These are phyloP conservation scores for Sturnus vulgaris DNA, from an alignment of 2,113 vertebrate genomes.

Conservation along the genomic window DNA sequence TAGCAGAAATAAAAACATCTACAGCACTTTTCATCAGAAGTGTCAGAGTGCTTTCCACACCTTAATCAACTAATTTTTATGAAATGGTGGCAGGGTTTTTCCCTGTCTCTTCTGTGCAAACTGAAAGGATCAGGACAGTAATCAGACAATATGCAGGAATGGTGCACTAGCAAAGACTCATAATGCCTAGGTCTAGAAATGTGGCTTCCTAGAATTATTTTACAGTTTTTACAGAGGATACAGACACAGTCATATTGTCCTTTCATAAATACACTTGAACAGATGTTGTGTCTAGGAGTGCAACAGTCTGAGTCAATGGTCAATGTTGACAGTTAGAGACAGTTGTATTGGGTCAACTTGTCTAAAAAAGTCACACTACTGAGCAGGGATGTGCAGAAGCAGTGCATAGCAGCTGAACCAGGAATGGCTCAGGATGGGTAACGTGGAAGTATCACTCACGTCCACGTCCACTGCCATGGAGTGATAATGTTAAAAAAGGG, in stretches of 20 bases:
- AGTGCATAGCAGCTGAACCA: background rate
- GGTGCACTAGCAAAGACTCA: background rate
- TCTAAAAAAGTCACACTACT: background rate
- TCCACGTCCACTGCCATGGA: background rate
- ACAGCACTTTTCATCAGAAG: constrained; percentile 18
- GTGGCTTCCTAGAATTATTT: background rate
- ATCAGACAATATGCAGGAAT: background rate
- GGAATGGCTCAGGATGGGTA: background rate
- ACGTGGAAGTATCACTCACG: background rate
- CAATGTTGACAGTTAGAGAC: background rate
- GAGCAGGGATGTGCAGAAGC: background rate
- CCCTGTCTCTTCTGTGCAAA: background rate
- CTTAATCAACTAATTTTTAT: constrained; percentile 22
- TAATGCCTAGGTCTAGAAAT: background rate
- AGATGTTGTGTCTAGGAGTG: background rate
- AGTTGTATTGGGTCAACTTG: background rate
- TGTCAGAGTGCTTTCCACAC: constrained; percentile 15
- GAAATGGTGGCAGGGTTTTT: background rate
- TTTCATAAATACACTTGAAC: background rate
- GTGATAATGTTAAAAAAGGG: background rate
- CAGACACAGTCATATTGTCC: background rate
- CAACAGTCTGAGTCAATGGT: background rate
- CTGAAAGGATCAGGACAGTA: background rate
- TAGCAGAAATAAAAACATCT: constrained; percentile 28
- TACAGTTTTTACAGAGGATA: background rate